Evolutionary conservation across 2,113 vertebrate genomes (phyloP), one percentile per base, ranked within the genome.

Genomic region (Pycnonotus jocosus): DNA sequence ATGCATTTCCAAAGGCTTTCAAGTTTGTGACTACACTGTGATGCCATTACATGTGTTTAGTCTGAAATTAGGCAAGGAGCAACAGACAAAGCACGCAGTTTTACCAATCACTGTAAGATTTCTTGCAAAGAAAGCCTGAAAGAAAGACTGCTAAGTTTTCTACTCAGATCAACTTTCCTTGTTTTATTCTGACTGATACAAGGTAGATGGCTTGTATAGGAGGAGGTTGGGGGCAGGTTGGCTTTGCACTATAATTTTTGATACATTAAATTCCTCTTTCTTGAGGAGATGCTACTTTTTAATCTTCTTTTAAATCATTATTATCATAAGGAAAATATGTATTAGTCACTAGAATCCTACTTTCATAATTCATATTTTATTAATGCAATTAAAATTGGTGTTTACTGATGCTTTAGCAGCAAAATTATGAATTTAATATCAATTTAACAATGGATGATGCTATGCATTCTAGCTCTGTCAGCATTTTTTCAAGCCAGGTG

Each of bases 301-400:
- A 90, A 81, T 93, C 61, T 88, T 85, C 81, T 92, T 95, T 96
- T 82, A 64, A 87, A 92, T 74, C 44, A 47, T 88, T 90, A 91
- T 88, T 91, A 71, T 68, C 33, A 69, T 40, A 86, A 13, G 30
- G 30, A 91, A 90, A 92, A 91, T 81, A 42, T 90, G 74, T 78
- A 88, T 72, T 66, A 78, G 85, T 90, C 61, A 95, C 71, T 91
- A 31, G 54, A 81, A 44, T 80, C 81, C 33, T 65, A 47, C 47
- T 82, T 85, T 81, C 48, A 84, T 93, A 87, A 91, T 69, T 96
- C 66, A 73, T 86, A 28, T 91, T 93, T 94, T 90, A 96, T 95
- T 94, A 95, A 90, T 91, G 44, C 68, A 95, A 90, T 95, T 96
- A 95, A 96, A 92, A 91, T 89, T 89, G 79, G 47, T 92, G 86